Conservation (phyloP, 1,140 invertebrate species). For the Sesamia nonagrioides region DNA sequence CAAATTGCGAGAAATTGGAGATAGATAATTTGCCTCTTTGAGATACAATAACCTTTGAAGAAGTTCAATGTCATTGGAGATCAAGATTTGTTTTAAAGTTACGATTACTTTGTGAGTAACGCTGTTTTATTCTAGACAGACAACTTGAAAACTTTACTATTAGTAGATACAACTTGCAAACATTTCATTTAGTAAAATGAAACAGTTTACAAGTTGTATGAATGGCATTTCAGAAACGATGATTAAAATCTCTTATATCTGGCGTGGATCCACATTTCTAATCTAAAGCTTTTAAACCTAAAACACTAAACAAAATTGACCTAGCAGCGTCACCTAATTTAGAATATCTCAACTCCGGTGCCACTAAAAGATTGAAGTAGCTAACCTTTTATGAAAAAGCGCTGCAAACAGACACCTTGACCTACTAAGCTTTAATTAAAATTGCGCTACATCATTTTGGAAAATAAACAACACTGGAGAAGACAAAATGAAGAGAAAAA, state of each 20-base stretch:
- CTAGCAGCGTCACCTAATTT: conserved; percentile 5
- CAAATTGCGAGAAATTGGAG: conserved; percentile 46
- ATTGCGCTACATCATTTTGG: conserved; percentile 8
- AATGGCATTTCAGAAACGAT: too few relatives aligned
- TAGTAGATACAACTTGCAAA: too few relatives aligned
- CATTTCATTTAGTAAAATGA: too few relatives aligned
- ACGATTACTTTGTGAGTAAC: conserved; percentile 30
- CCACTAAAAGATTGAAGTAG: conserved; percentile 12
- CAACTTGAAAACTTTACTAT: too few relatives aligned
- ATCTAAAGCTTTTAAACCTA: not conserved
- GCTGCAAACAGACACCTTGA: conserved; percentile 22
- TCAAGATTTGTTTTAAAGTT: conserved; percentile 42
- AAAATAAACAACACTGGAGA: conserved; percentile 18
- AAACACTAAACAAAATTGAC: not conserved
- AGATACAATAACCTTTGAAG: conserved; percentile 44
- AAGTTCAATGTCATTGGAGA: conserved; percentile 33
- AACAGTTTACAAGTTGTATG: conserved; percentile 1
- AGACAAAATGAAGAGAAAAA: not conserved
- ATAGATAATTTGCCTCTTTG: conserved; percentile 47
- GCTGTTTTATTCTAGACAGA: conserved; percentile 7
- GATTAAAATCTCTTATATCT: too few relatives aligned
- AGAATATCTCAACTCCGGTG: conserved; percentile 7
- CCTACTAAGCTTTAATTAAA: conserved; percentile 34
- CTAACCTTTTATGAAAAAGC: conserved; percentile 28
- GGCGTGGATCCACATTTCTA: too few relatives aligned